A percentile compares a stretch with the other conserved stretches of the same genome.
Conservation (phyloP, 2,113 vertebrate species). For the Phylloscopus trochiloides region DNA sequence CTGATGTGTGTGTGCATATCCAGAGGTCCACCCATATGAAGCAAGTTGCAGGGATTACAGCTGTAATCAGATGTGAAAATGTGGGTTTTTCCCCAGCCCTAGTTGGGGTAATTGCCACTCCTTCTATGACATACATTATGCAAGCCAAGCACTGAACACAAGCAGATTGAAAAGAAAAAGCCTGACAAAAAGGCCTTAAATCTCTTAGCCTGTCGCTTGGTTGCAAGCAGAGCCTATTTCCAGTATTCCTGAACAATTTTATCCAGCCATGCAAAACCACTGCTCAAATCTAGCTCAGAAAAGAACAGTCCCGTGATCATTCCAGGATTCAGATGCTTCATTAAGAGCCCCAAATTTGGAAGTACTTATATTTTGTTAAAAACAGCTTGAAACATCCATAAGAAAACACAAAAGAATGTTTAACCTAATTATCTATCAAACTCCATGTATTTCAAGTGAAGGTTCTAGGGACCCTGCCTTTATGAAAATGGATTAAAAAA, state of each 20-base stretch:
- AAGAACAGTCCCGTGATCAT: not conserved
- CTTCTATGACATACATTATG: constrained; percentile 22
- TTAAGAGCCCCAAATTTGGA: not conserved
- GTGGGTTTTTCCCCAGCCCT: constrained; percentile 40
- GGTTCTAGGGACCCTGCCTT: not conserved
- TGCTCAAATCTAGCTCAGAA: not conserved
- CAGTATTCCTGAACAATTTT: not conserved
- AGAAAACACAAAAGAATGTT: constrained; percentile 25
- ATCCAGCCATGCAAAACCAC: not conserved
- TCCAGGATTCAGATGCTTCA: not conserved
- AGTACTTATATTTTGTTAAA: not conserved
- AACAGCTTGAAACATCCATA: not conserved
- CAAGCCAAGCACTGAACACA: constrained; percentile 31
- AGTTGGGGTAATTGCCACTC: constrained; percentile 60
- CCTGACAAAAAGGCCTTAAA: not conserved
- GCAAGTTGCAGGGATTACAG: constrained; percentile 66
- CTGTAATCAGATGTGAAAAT: constrained; percentile 67
- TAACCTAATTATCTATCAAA: constrained; percentile 28
- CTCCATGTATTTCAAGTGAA: not conserved
- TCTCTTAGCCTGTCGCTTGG: not conserved
- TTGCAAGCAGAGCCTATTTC: not conserved
- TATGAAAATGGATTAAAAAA: not conserved
- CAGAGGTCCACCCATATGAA: constrained; percentile 62
- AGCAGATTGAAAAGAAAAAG: not conserved
- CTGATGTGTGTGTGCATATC: constrained; percentile 34